Evolutionary conservation across 2,797 vertebrate species (phyloP).

Genomic region (Helicolenus hilgendorfi): DNA sequence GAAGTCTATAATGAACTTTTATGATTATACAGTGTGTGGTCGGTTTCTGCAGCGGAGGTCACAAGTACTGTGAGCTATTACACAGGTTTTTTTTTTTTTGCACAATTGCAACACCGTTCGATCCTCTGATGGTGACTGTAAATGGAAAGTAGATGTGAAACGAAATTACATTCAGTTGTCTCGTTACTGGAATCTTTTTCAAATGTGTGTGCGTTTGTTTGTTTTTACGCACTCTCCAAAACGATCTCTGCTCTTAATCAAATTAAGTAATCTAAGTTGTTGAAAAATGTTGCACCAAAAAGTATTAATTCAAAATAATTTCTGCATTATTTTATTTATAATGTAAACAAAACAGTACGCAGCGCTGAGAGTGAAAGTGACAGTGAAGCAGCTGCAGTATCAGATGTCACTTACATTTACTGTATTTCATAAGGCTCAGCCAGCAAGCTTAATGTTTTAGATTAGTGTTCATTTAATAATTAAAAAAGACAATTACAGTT

Average conservation of each 20-base stretch:
- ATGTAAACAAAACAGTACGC: background rate
- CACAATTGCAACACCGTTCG: conserved; percentile 12
- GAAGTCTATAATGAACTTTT: conserved; percentile 44
- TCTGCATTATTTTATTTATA: background rate
- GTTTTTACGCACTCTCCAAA: background rate
- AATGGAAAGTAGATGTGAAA: conserved; percentile 53
- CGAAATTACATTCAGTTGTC: conserved; percentile 42
- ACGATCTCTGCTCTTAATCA: background rate
- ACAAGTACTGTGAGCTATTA: conserved; percentile 28
- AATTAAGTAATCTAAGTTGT: background rate
- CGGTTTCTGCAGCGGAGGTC: conserved; percentile 37
- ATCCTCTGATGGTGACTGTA: conserved; percentile 41
- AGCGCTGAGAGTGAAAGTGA: conserved; percentile 38
- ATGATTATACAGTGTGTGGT: conserved; percentile 59
- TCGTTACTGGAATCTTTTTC: conserved; percentile 43
- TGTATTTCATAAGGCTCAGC: background rate
- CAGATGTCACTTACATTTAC: background rate
- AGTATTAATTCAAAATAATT: background rate
- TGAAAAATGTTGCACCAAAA: background rate
- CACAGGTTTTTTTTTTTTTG: conserved; percentile 4
- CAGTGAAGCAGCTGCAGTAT: background rate
- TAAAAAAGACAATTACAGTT: background rate
- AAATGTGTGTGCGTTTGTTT: background rate
- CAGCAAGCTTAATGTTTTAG: background rate
- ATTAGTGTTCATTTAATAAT: background rate